A percentile compares a stretch with the other conserved stretches of the same genome.
These are phyloP conservation scores for Polyommatus iphigenia DNA, from an alignment of 2,888 invertebrate species.

Conservation along the genomic window DNA sequence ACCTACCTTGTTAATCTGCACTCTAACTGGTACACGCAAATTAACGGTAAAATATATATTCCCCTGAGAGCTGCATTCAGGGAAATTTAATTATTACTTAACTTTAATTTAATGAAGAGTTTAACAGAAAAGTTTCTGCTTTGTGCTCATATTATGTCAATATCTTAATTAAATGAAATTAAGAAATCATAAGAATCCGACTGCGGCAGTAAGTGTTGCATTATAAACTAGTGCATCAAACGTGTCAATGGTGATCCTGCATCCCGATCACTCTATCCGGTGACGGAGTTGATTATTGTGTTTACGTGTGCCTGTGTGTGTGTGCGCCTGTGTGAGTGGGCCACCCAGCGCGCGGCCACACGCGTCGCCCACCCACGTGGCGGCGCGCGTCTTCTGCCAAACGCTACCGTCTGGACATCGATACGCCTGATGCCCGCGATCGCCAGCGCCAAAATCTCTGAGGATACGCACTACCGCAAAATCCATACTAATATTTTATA, in stretches of 20 bases:
- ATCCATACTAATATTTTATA: no score
- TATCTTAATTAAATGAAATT: neutral
- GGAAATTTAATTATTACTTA: no score
- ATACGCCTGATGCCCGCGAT: constrained; percentile 40
- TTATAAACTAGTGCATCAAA: constrained; percentile 35
- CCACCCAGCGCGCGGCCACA: constrained; percentile 79
- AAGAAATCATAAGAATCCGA: neutral
- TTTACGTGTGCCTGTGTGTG: constrained; percentile 75
- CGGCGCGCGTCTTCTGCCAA: constrained; percentile 55
- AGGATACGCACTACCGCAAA: neutral
- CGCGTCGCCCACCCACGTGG: constrained; percentile 78
- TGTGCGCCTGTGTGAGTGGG: constrained; percentile 59
- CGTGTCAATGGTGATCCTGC: constrained; percentile 62
- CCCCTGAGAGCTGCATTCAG: no score
- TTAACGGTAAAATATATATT: no score
- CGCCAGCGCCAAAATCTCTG: neutral
- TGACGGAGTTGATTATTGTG: constrained; percentile 79
- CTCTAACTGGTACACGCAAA: no score
- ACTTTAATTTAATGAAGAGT: no score
- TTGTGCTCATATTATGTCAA: no score
- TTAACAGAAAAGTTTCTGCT: no score
- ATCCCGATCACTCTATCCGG: constrained; percentile 77
- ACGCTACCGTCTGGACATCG: constrained; percentile 53
- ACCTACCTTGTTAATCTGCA: no score
- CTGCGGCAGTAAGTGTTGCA: neutral